These are phyloP conservation scores for Cheilosia scutellata DNA, from an alignment of 2,888 invertebrate genomes.

Conservation along the genomic window DNA sequence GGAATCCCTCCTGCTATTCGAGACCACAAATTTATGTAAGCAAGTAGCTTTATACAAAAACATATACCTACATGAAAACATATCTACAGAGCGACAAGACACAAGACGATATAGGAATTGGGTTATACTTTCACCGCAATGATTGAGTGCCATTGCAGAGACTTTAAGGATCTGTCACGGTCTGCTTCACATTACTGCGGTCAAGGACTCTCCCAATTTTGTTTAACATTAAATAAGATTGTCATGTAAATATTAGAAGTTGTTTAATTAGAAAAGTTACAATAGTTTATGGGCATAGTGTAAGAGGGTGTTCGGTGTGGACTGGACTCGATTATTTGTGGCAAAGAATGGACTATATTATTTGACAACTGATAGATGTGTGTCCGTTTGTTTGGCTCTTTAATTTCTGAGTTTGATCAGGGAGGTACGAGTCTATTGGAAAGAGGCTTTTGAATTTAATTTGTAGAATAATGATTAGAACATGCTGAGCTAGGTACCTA, in stretches of 20 bases:
- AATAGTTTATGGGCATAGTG: slow-evolving; percentile 45
- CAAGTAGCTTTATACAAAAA: neutral
- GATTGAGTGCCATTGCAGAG: slow-evolving; percentile 37
- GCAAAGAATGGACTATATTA: neutral
- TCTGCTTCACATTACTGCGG: slow-evolving; percentile 55
- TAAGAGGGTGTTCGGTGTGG: neutral
- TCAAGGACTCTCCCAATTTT: slow-evolving; percentile 61
- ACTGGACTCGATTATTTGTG: neutral
- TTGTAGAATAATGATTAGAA: slow-evolving; percentile 25
- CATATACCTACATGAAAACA: neutral
- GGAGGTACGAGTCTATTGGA: neutral
- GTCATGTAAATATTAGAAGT: slow-evolving; percentile 63
- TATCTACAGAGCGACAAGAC: neutral
- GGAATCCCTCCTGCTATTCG: slow-evolving; percentile 27
- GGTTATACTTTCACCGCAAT: slow-evolving; percentile 41
- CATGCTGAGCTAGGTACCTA: slow-evolving; percentile 4
- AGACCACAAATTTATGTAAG: slow-evolving; percentile 32
- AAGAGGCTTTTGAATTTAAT: slow-evolving; percentile 17
- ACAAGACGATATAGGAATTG: slow-evolving; percentile 24
- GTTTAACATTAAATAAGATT: slow-evolving; percentile 58
- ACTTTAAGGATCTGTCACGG: slow-evolving; percentile 18
- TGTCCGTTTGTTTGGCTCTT: slow-evolving; percentile 6
- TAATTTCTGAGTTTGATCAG: slow-evolving; percentile 29
- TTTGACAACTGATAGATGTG: slow-evolving; percentile 17
- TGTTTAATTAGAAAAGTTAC: slow-evolving; percentile 73